Evolutionary conservation across 2,797 vertebrate genomes (phyloP).

Genomic region (Semotilus atromaculatus): DNA sequence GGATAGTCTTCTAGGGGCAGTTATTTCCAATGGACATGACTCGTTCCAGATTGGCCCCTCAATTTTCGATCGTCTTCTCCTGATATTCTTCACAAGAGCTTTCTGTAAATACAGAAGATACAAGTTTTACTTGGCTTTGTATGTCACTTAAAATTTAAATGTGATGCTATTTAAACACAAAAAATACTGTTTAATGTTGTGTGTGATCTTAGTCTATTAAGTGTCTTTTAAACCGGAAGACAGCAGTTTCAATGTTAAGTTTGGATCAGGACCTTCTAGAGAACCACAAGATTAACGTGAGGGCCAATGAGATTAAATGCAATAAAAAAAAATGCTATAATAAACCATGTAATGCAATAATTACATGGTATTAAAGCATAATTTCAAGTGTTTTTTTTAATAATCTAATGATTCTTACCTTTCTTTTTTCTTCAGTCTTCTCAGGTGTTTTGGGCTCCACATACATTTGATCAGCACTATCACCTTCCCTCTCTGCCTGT

Average conservation of each 20-base stretch:
- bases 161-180: too few species aligned
- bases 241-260: background rate
- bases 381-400: background rate
- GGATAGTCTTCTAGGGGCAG: background rate
- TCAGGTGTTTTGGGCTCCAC: slow-evolving; percentile 1
- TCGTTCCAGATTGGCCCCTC: background rate
- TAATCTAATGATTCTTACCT: background rate
- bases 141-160: too few species aligned
- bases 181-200: too few species aligned
- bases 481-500: background rate
- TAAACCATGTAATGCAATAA: background rate
- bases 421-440: slow-evolving; percentile 6
- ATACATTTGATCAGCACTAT: background rate
- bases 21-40: background rate
- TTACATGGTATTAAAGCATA: background rate
- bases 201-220: too few species aligned
- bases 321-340: background rate
- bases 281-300: background rate
- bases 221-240: background rate
- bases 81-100: background rate
- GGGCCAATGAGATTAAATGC: background rate
- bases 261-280: background rate
- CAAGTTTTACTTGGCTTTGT: too few species aligned
- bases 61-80: background rate
- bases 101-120: background rate